A percentile compares a stretch with the other conserved stretches of the same genome.
phyloP scores from a whole-genome alignment of 2,113 vertebrate genomes.

The Macroglossus sobrinus region DNA sequence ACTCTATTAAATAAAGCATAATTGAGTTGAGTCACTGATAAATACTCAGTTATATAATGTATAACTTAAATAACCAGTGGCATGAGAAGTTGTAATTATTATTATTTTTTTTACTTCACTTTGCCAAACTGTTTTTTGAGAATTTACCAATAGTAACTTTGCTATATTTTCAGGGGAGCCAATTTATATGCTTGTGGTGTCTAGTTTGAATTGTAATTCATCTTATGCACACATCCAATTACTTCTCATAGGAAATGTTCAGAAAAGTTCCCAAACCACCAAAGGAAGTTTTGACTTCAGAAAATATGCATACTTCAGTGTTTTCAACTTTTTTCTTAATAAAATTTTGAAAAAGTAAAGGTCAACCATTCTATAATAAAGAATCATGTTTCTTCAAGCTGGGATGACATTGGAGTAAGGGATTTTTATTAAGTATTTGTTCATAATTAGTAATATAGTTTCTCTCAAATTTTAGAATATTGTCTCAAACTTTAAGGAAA shows the following conservation, averaged over 20 bases:
- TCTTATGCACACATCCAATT: conserved; percentile 60
- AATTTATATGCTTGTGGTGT: conserved; percentile 15
- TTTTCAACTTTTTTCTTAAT: conserved; percentile 35
- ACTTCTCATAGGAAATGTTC: conserved; percentile 41
- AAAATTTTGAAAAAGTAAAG: conserved; percentile 15
- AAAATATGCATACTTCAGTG: conserved; percentile 30
- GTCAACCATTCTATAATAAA: not conserved
- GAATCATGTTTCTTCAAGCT: conserved; percentile 10
- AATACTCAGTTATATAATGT: not conserved
- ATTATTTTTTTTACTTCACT: not conserved
- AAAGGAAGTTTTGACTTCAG: conserved; percentile 45
- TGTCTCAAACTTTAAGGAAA: conserved; percentile 10
- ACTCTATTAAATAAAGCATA: not conserved
- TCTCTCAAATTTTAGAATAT: not conserved
- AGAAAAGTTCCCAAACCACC: conserved; percentile 44
- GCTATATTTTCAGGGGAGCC: conserved; percentile 2
- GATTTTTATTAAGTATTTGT: not conserved
- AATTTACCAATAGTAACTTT: not conserved
- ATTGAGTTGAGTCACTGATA: not conserved
- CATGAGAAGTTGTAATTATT: not conserved
- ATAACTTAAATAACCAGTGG: not conserved
- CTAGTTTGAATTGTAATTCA: conserved; percentile 54
- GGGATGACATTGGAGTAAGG: not conserved
- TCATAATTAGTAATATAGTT: not conserved
- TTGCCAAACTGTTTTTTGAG: conserved; percentile 34